Evolutionary conservation across 2,888 invertebrate genomes (phyloP).

Genomic region (Mimachlamys varia): DNA sequence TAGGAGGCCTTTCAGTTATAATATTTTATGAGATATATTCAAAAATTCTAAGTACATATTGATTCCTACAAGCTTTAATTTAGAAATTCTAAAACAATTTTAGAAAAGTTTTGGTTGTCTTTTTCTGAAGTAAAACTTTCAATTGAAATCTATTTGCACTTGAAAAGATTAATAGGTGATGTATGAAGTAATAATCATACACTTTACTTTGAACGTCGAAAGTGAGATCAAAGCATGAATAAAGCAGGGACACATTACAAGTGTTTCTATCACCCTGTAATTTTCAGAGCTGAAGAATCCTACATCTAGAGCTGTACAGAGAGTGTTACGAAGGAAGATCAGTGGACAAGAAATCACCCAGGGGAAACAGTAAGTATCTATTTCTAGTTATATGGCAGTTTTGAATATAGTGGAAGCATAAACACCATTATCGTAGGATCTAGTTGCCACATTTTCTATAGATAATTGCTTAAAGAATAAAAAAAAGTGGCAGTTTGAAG

Average conservation of each 20-base stretch:
- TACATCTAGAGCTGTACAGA: neutral
- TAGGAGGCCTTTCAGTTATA: too few relatives aligned
- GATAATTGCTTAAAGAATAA: neutral
- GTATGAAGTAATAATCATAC: constrained; percentile 1
- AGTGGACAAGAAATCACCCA: neutral
- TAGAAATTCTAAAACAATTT: neutral
- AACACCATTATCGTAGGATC: neutral
- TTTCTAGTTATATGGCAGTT: neutral
- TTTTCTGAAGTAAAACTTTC: neutral
- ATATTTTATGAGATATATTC: too few relatives aligned
- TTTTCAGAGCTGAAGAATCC: neutral
- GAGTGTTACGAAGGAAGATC: neutral
- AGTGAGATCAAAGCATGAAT: neutral
- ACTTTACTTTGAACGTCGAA: neutral
- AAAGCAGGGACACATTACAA: neutral
- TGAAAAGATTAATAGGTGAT: neutral
- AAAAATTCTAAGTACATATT: too few relatives aligned
- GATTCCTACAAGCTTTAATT: neutral
- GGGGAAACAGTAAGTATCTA: neutral
- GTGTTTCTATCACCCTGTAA: neutral
- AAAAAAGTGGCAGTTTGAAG: constrained; percentile 12
- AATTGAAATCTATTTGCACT: neutral
- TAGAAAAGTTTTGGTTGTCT: neutral
- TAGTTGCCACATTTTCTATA: neutral
- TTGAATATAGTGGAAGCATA: neutral